A percentile compares a stretch with the other conserved stretches of the same genome.
Evolutionary conservation across 2,888 invertebrate genomes (phyloP).

Genomic region (Anodontia alba): DNA sequence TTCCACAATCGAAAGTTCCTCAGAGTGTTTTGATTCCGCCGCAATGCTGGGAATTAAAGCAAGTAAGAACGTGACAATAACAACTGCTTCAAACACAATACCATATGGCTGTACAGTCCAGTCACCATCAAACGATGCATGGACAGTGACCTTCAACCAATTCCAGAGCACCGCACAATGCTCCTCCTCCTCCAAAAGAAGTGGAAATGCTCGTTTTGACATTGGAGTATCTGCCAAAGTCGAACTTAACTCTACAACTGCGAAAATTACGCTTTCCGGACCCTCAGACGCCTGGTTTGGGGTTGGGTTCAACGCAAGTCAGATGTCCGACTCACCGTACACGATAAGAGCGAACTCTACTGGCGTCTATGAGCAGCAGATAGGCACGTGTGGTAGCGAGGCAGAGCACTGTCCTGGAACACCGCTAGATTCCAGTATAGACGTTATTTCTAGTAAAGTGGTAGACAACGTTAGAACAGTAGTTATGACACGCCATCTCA

Average conservation of each 20-base stretch:
- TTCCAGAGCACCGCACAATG: conserved; percentile 39
- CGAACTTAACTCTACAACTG: conserved; percentile 20
- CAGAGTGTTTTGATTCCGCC: conserved; percentile 42
- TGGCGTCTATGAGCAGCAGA: conserved; percentile 50
- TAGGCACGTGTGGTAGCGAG: conserved; percentile 59
- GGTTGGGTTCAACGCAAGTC: conserved; percentile 47
- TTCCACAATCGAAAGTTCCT: not conserved
- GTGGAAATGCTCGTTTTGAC: conserved; percentile 31
- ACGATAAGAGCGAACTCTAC: conserved; percentile 48
- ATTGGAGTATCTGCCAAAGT: conserved; percentile 27
- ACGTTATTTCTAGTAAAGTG: conserved; percentile 34
- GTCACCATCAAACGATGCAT: conserved; percentile 8
- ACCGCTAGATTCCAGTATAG: conserved; percentile 32
- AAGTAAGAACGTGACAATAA: conserved; percentile 36
- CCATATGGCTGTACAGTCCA: conserved; percentile 47
- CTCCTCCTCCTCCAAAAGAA: conserved; percentile 28
- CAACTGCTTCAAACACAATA: conserved; percentile 22
- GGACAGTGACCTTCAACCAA: conserved; percentile 35
- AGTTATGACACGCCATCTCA: conserved; percentile 37
- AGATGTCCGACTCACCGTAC: conserved; percentile 52
- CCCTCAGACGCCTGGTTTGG: conserved; percentile 52
- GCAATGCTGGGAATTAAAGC: conserved; percentile 35
- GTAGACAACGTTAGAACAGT: conserved; percentile 39
- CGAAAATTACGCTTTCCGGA: conserved; percentile 43
- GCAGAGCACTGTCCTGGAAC: conserved; percentile 57